Evolutionary conservation across 2,797 vertebrate species (phyloP).

Genomic region (Gymnodraco acuticeps): DNA sequence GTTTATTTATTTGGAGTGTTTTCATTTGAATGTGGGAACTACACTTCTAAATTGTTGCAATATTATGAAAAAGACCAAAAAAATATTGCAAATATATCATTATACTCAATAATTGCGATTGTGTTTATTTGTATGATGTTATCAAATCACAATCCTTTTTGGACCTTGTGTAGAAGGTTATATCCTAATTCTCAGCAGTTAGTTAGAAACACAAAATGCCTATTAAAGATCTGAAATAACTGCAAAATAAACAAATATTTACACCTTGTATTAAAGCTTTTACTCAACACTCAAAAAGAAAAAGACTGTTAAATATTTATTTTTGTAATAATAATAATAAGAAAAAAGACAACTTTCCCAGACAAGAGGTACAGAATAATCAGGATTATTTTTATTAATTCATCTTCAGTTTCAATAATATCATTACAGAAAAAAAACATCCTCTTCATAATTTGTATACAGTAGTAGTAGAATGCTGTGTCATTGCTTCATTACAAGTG

Average conservation of each 20-base stretch:
- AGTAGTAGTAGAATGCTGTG: slow-evolving; percentile 83
- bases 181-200: not conserved
- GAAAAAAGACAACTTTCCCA: not conserved
- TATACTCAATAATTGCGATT: not conserved
- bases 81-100: not conserved
- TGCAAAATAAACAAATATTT: not conserved
- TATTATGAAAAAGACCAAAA: not conserved
- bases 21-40: too few relatives aligned
- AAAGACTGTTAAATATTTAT: not conserved
- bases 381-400: slow-evolving; percentile 94
- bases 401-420: slow-evolving; percentile 94
- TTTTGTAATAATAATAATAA: not conserved
- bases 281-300: not conserved
- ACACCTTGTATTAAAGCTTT: not conserved
- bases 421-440: slow-evolving; percentile 95
- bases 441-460: slow-evolving; percentile 80
- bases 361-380: slow-evolving; percentile 92
- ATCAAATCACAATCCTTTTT: not conserved
- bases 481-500: slow-evolving; percentile 85
- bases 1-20: too few relatives aligned
- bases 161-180: not conserved
- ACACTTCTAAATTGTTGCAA: not conserved
- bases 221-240: not conserved
- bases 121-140: not conserved
- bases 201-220: not conserved